Conservation (phyloP, 2,113 vertebrate genomes). For the Podarcis raffonei region DNA sequence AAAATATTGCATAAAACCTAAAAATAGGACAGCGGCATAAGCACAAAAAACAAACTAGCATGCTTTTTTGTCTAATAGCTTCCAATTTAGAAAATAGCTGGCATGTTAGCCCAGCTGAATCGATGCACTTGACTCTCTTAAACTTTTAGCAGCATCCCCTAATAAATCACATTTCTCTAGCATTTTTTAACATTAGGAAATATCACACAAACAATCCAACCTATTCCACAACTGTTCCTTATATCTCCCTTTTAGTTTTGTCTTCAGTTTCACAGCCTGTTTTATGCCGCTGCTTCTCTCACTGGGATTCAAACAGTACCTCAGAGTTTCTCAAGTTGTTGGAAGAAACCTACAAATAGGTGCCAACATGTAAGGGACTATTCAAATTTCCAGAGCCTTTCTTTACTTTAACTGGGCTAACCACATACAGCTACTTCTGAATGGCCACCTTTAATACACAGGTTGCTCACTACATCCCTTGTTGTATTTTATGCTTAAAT, state of each 20-base stretch:
- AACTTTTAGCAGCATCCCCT: background rate
- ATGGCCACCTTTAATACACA: too few species aligned
- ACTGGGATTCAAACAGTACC: background rate
- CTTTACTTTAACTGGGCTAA: too few species aligned
- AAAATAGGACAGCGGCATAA: background rate
- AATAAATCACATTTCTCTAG: background rate
- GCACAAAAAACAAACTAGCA: background rate
- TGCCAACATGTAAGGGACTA: too few species aligned
- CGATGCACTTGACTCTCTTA: background rate
- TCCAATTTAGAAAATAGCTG: background rate
- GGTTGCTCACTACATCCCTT: too few species aligned
- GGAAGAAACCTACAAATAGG: too few species aligned
- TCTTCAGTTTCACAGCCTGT: background rate
- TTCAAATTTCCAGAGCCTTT: too few species aligned
- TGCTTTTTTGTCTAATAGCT: background rate
- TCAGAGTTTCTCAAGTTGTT: background rate
- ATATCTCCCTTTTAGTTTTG: background rate
- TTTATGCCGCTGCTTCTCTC: background rate
- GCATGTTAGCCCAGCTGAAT: background rate
- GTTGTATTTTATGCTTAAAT: too few species aligned
- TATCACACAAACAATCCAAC: background rate
- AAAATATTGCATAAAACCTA: background rate
- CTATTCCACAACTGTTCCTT: background rate
- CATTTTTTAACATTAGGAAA: background rate
- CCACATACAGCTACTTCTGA: too few species aligned